phyloP scores from a whole-genome alignment of 2,888 invertebrate genomes.

The Chrysolina oricalcia region DNA sequence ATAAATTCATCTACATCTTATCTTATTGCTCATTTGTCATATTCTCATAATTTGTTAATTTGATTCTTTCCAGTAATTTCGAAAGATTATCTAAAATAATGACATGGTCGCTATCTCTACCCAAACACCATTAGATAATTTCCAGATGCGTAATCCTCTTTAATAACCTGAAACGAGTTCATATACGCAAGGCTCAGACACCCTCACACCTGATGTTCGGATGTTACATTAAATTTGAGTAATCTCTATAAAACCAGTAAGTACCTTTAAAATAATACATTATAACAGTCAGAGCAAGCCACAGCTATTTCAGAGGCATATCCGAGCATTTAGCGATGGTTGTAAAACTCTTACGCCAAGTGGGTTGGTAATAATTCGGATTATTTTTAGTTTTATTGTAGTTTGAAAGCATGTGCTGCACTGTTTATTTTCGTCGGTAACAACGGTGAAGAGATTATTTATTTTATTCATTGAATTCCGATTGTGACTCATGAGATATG shows the following conservation, averaged over 20 bases:
- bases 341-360: conserved; percentile 6
- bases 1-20: no score
- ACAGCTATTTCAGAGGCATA: conserved; percentile 10
- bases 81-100: neutral
- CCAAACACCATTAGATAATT: neutral
- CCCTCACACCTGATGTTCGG: conserved; percentile 8
- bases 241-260: conserved; percentile 9
- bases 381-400: conserved; percentile 21
- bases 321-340: neutral
- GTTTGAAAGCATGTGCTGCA: conserved; percentile 7
- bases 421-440: conserved; percentile 5
- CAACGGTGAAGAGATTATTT: neutral
- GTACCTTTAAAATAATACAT: conserved; percentile 18
- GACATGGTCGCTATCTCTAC: neutral
- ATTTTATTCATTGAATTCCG: neutral
- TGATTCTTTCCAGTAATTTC: neutral
- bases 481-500: neutral
- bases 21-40: no score
- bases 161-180: neutral
- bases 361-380: conserved; percentile 9
- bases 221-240: neutral
- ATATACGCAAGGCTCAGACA: conserved; percentile 1
- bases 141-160: conserved; percentile 8
- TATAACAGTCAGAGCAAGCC: neutral
- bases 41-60: neutral